A percentile compares a stretch with the other conserved stretches of the same genome.
Evolutionary conservation across 1,140 invertebrate species (phyloP).

Genomic region (Anthonomus grandis): DNA sequence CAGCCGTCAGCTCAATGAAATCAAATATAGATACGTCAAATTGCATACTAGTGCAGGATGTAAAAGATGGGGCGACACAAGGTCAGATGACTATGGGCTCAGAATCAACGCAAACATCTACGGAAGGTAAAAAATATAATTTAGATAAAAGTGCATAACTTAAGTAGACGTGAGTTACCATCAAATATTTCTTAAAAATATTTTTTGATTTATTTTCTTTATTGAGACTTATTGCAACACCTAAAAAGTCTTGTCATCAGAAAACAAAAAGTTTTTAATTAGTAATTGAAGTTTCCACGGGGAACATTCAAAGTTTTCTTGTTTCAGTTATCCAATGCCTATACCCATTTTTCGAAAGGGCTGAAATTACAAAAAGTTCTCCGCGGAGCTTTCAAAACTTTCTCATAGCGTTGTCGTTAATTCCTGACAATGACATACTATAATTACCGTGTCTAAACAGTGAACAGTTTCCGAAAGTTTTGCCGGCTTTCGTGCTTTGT

Average conservation of each 20-base stretch:
- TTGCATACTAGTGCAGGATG: conserved; percentile 85
- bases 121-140: conserved; percentile 60
- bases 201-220: too few species aligned
- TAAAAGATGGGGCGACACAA: conserved; percentile 75
- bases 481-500: conserved; percentile 17
- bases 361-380: conserved; percentile 21
- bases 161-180: background rate
- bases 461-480: conserved; percentile 17
- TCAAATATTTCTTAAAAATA: background rate
- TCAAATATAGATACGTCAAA: conserved; percentile 77
- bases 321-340: conserved; percentile 24
- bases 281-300: conserved; percentile 17
- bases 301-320: conserved; percentile 20
- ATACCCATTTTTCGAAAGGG: conserved; percentile 20
- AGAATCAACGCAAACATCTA: conserved; percentile 68
- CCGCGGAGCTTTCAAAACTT: conserved; percentile 24
- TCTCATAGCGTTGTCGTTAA: conserved; percentile 31
- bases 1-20: conserved; percentile 84
- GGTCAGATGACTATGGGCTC: conserved; percentile 71
- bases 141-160: background rate
- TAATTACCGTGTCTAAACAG: conserved; percentile 33
- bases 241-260: background rate
- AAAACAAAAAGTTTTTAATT: conserved; percentile 11
- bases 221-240: too few species aligned
- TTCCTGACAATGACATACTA: conserved; percentile 35